Conservation (phyloP, 2,888 invertebrate genomes). For the Eilema depressum region DNA sequence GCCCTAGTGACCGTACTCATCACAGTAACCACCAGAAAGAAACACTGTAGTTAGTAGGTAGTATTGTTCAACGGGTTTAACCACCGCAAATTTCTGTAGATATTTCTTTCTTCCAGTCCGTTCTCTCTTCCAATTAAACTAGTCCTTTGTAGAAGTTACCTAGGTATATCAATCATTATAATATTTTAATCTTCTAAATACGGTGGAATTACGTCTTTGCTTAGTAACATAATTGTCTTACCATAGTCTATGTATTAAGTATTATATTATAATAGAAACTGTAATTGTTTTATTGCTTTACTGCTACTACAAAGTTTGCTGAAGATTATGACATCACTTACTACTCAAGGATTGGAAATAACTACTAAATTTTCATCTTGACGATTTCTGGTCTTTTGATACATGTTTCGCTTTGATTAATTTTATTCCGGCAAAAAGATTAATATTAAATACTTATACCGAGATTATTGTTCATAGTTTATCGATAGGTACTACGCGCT, state of each 20-base stretch:
- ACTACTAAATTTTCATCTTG: neutral
- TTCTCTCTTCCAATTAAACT: neutral
- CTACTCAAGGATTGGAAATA: neutral
- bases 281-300: neutral
- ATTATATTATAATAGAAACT: neutral
- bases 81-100: neutral
- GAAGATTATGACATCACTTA: neutral
- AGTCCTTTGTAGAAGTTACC: neutral
- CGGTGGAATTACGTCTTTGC: neutral
- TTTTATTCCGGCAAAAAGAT: neutral
- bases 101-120: neutral
- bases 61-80: no score
- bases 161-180: neutral
- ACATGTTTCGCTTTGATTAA: neutral
- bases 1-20: neutral
- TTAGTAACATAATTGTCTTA: neutral
- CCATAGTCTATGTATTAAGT: neutral
- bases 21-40: no score
- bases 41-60: neutral
- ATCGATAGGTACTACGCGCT: conserved; percentile 17
- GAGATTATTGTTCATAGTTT: conserved; percentile 33
- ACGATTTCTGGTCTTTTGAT: neutral
- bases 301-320: conserved; percentile 1
- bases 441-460: conserved; percentile 18
- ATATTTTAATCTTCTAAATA: neutral